Evolutionary conservation across 2,797 vertebrate genomes (phyloP), one percentile per base, ranked within the genome.

Genomic region (Smutsia gigantea): DNA sequence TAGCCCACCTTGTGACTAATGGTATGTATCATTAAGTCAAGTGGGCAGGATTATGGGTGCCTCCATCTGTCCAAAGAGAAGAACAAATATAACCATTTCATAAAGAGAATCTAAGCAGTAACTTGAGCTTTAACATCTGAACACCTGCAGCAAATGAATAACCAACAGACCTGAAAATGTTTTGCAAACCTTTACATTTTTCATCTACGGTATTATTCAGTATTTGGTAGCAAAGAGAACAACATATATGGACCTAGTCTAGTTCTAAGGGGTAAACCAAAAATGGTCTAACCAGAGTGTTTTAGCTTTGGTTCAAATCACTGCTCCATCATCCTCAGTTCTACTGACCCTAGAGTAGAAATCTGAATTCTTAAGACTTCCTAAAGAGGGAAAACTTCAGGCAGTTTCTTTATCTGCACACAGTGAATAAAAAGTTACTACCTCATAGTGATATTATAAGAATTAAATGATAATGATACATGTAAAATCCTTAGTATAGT

Each of bases 221-320:
- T 91, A 92, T 37, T 81, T 21, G 69, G n/a, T 19, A 95, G 81
- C 63, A 86, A 87, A 88, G 18, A 81, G 7, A 93, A 39, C 37
- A 89, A 89, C 27, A 31, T 31, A 34, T 42, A 63, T 46, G 51
- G 85, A 66, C 10, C 10, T 15, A 86, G 23, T 72, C 59, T 75
- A 78, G 37, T 66, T 75, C 17, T 68, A 69, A 72, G 23, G 31
- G 31, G 34, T 49, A 82, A 31, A 75, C n/a, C 7, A 94, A 29
- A 93, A 69, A 71, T 37, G 29, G 59, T 59, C 9, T n/a, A 88
- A 91, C 13, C 17, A 55, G 31, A 68, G 37, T n/a, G 37, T n/a
- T 92, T 89, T 49, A 69, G 51, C 31, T 94, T 83, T 72, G 78
- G 31, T 59, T 75, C 25, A 84, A 53, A 72, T 71, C 34, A 89